Evolutionary conservation across 35 echinoderm and acorn worm genomes (phyloP).

Genomic region (Amphiura filiformis): DNA sequence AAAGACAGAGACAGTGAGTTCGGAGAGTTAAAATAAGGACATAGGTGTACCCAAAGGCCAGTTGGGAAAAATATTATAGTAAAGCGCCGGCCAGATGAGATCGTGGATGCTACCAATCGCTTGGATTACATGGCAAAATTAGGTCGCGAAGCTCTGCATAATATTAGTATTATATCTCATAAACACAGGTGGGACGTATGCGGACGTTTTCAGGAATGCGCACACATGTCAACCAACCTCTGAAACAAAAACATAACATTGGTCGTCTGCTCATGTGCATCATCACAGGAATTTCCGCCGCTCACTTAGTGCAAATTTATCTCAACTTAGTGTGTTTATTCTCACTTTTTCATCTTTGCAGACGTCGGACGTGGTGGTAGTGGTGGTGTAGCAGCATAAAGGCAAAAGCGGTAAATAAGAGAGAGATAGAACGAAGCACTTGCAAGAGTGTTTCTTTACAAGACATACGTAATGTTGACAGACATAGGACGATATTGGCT

Average conservation of each 20-base stretch:
- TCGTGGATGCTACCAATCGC: neutral
- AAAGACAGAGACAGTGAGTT: neutral
- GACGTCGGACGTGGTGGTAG: neutral
- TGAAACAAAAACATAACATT: too few species aligned
- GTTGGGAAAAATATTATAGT: neutral
- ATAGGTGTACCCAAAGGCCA: neutral
- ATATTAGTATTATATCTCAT: neutral
- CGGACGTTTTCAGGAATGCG: neutral
- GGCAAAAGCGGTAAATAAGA: too few species aligned
- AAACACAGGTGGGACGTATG: neutral
- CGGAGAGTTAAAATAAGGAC: too few species aligned
- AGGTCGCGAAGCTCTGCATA: neutral
- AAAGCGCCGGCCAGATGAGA: neutral
- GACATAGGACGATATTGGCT: neutral
- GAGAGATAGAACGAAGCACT: too few species aligned
- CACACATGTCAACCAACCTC: too few species aligned
- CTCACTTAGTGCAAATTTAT: neutral
- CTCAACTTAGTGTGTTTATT: constrained; percentile 1
- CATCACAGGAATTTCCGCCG: constrained; percentile 1
- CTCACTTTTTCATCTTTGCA: neutral
- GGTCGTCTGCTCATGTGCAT: neutral
- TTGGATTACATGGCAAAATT: neutral
- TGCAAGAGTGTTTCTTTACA: neutral
- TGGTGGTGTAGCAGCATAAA: neutral
- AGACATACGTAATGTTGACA: constrained; percentile 3